phyloP scores from a whole-genome alignment of 1,140 invertebrate species.

The Drosophila subobscura region DNA sequence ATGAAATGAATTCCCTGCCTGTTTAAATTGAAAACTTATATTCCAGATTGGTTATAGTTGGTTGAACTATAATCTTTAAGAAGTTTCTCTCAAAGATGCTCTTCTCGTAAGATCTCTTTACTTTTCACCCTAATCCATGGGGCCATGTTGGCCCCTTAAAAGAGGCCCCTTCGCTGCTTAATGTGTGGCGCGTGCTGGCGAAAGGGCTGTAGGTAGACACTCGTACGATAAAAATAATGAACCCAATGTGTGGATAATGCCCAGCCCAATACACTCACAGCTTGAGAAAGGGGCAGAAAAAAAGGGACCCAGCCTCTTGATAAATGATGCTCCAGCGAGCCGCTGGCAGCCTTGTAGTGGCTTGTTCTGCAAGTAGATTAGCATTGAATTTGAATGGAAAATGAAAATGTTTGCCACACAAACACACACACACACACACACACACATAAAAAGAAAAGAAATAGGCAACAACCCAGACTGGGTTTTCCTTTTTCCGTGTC shows the following conservation, averaged over 20 bases:
- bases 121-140: constrained; percentile 36
- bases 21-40: too few relatives aligned
- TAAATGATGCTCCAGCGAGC: constrained; percentile 65
- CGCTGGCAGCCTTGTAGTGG: constrained; percentile 32
- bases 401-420: constrained; percentile 71
- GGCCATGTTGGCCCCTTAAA: constrained; percentile 56
- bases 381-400: constrained; percentile 80
- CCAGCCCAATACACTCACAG: constrained; percentile 42
- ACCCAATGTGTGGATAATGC: constrained; percentile 71
- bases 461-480: not conserved
- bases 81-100: not conserved
- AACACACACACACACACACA: constrained; percentile 9
- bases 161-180: constrained; percentile 55
- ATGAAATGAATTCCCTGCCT: too few relatives aligned
- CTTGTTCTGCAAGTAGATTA: constrained; percentile 76
- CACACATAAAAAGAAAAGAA: too few relatives aligned
- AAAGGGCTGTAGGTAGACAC: constrained; percentile 31
- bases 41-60: too few relatives aligned
- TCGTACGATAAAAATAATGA: constrained; percentile 66
- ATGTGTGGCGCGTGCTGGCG: constrained; percentile 68
- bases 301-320: constrained; percentile 56
- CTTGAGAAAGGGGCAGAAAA: constrained; percentile 22
- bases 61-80: too few relatives aligned
- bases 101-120: not conserved
- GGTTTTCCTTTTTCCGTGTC: not conserved